phyloP scores from a whole-genome alignment of 2,888 invertebrate species.

The Eilema griseolum region DNA sequence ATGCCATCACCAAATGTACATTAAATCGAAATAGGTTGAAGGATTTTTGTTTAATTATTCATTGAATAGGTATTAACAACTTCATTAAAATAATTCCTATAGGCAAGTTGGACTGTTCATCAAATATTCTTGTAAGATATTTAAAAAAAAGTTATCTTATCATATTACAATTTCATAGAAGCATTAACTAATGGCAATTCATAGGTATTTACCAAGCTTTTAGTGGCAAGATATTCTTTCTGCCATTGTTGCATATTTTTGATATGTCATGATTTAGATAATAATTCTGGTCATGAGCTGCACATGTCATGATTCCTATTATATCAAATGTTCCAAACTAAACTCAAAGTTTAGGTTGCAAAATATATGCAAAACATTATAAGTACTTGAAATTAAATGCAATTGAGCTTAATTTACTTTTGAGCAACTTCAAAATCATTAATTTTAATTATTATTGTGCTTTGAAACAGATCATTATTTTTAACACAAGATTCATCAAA shows the following conservation, averaged over 20 bases:
- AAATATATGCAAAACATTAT: constrained; percentile 1
- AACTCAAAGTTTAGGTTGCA: not conserved
- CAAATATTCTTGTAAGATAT: not conserved
- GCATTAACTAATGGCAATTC: not conserved
- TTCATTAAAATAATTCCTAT: not conserved
- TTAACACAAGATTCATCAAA: constrained; percentile 7
- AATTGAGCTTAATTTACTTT: constrained; percentile 9
- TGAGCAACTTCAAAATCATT: constrained; percentile 5
- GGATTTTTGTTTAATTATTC: not conserved
- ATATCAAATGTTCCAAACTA: not conserved
- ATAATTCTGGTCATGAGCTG: not conserved
- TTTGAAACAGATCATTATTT: not conserved
- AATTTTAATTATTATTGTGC: constrained; percentile 17
- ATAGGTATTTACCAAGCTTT: not conserved
- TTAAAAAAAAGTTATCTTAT: not conserved
- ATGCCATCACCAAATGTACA: constrained; percentile 19
- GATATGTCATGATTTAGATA: constrained; percentile 41
- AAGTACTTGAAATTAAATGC: constrained; percentile 13
- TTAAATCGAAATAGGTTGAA: not conserved
- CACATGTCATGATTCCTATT: constrained; percentile 3
- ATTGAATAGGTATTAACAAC: not conserved
- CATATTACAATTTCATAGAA: not conserved
- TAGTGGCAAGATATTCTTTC: not conserved
- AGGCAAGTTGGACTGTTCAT: not conserved
- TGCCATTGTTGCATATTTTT: constrained; percentile 19